phyloP scores from a whole-genome alignment of 2,888 invertebrate species.

The Gnatocerus cornutus region DNA sequence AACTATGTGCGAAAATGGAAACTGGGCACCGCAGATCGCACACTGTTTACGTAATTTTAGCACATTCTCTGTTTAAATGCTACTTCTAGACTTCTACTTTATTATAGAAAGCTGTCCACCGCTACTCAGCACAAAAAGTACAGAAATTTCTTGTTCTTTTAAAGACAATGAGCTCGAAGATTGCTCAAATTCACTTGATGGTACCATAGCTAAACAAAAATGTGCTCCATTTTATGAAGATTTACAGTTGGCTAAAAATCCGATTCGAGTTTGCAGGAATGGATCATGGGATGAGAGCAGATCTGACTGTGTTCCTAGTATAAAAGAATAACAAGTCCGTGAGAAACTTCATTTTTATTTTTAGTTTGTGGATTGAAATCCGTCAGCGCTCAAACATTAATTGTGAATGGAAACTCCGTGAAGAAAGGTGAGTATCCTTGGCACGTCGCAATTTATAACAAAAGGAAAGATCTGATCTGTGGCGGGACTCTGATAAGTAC shows the following conservation, averaged over 20 bases:
- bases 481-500: conserved; percentile 63
- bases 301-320: conserved; percentile 61
- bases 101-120: background rate
- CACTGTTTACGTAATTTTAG: background rate
- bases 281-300: background rate
- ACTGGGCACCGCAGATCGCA: background rate
- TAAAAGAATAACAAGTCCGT: background rate
- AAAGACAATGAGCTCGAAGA: background rate
- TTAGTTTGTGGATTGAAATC: conserved; percentile 65
- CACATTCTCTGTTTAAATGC: too few species aligned
- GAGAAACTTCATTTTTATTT: background rate
- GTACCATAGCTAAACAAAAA: background rate
- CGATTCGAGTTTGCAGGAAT: background rate
- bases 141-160: background rate
- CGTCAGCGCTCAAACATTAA: conserved; percentile 56
- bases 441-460: conserved; percentile 62
- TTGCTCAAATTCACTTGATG: background rate
- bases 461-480: conserved; percentile 53
- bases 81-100: background rate
- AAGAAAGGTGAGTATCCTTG: conserved; percentile 65
- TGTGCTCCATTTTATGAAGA: background rate
- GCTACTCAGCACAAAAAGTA: background rate
- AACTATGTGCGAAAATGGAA: background rate
- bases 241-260: background rate
- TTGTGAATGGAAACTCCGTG: conserved; percentile 59